phyloP scores from a whole-genome alignment of 64 coral and sea anemone genomes.

The Porites lutea region DNA sequence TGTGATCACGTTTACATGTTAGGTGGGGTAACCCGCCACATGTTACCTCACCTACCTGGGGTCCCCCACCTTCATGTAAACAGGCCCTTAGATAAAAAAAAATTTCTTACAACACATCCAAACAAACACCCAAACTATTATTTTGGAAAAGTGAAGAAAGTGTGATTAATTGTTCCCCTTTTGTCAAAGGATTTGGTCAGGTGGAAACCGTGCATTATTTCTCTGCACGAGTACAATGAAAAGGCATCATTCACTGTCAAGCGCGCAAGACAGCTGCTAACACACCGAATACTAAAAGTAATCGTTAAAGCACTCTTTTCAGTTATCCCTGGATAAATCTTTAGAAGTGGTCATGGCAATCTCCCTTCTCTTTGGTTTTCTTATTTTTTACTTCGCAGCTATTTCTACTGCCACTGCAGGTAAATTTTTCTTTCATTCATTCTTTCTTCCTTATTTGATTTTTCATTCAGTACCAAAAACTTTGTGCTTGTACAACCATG shows the following conservation, averaged over 20 bases:
- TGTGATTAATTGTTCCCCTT: neutral
- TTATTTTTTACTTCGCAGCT: neutral
- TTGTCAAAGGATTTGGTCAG: neutral
- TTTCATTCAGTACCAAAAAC: no score
- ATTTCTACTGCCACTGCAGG: slow-evolving; percentile 7
- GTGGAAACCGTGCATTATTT: neutral
- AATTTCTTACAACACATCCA: no score
- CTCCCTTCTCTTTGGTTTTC: neutral
- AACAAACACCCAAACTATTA: no score
- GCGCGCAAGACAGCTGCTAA: neutral
- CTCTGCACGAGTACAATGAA: neutral
- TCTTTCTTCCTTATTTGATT: no score
- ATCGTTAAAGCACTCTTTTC: neutral
- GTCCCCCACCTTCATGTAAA: no score
- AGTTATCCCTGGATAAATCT: neutral
- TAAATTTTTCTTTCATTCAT: neutral
- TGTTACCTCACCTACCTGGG: no score
- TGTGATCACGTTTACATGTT: no score
- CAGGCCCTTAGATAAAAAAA: no score
- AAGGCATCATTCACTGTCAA: neutral
- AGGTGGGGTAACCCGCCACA: no score
- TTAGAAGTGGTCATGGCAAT: neutral
- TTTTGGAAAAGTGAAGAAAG: neutral
- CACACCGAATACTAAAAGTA: neutral
- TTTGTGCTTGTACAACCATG: no score